Evolutionary conservation across 2,888 invertebrate genomes (phyloP), one percentile per base, ranked within the genome.

Genomic region (Trissoscelio sp.): DNA sequence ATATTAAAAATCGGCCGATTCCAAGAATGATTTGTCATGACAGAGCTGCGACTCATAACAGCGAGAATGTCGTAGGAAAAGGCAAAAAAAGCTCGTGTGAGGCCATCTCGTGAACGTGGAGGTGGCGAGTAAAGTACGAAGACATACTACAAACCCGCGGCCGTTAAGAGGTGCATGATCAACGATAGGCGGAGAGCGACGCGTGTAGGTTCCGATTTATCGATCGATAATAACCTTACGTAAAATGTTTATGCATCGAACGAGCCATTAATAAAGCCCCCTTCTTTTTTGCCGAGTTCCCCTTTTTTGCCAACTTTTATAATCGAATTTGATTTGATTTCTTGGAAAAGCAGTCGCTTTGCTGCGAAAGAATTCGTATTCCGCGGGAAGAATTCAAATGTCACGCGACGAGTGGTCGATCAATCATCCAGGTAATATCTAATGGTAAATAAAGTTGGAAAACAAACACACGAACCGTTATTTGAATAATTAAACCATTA

Each of bases 201-300:
- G 83, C 81, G 86, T 83, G 85, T 85, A 87, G 85, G 86, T 81
- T 81, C 85, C 86, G 89, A 89, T 89, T 90, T 89, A 90, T 89
- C 88, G 87, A 85, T 85, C 87, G 89, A 89, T 89, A 88, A 88
- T 87, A 88, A 87, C 87, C 87, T 90, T 89, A 88, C 86, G 88
- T 88, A 89, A 90, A 89, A 87, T 88, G 88, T 90, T 89, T 89
- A 89, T 88, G 88, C 84, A 83, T 83, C 79, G 84, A 77, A 57
- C 81, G 83, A 44, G 79, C 86, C 88, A 89, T 89, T 87, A 89
- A 89, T 89, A 88, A 87, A 85, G 82, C 83, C 84, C 86, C 85
- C 6, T 2, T 86, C 84, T 79, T 37, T n/a, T n/a, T n/a, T 11
- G 22, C 85, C 83, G 78, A 79, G 75, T 87, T 85, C 87, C 86